Evolutionary conservation across 30 jellyfish, hydroid and myxozoan species (phyloP), one percentile per base, ranked within the genome.

Genomic region (Catostylus mosaicus): DNA sequence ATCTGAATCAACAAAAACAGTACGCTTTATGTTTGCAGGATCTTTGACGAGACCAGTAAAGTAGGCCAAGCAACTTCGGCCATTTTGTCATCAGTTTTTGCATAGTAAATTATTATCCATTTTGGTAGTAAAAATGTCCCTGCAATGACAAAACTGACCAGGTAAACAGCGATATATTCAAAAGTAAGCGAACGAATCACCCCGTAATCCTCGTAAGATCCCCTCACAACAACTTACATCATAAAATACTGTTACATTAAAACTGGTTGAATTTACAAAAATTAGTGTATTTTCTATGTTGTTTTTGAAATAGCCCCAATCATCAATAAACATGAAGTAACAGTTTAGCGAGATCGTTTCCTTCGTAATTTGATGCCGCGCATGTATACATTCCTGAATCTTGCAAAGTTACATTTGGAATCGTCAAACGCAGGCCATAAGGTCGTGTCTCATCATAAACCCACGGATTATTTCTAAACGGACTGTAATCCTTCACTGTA

Each of bases 341-440:
- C 84, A 85, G 30, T 61, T 85, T 85, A 22, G 95, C 95, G 37
- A 85, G 86, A 45, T 92, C 98, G 75, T 80, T 66, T 18, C 98
- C 98, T 19, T 79, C 96, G 34, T 47, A 48, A 75, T 92, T 92
- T 30, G 98, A 92, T 26, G 94, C 98, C 11, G 83, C 80, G 69
- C 98, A 92, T 23, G 97, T 77, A 66, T 92, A 92, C 77, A 84
- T 85, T 24, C 98, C 98, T 1, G 98, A 67, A 65, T 92, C 97
- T 0, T 88, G 89, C 71, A 45, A 43, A n/a, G 92, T 73, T 30
- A 92, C 96, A 64, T 82, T 80, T 24, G 54, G 40, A 37, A 92
- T 29, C 31, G 67, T 92, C 86, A 92, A 71, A 0, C 96, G 88
- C 20, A 92, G 82, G 9, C 98, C 98, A 71, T 84, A 92, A 7